These are phyloP conservation scores for Drosophila sturtevanti DNA, from an alignment of 1,140 invertebrate genomes.

Conservation along the genomic window DNA sequence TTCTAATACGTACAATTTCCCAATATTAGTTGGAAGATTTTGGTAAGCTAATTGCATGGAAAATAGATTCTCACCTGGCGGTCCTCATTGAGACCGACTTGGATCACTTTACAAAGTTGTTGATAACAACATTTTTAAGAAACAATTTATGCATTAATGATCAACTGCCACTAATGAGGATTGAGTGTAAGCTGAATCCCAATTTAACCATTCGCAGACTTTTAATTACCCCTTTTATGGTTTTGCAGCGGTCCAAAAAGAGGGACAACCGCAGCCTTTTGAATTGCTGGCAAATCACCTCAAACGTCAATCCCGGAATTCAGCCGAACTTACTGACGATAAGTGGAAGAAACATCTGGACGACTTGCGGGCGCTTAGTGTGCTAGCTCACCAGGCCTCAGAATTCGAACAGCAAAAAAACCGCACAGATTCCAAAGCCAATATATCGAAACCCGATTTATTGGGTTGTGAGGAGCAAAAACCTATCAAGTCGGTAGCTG, in stretches of 20 bases:
- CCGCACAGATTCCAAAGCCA: slow-evolving; percentile 63
- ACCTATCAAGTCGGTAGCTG: slow-evolving; percentile 50
- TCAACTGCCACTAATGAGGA: slow-evolving; percentile 85
- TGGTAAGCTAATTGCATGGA: slow-evolving; percentile 87
- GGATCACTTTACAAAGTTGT: slow-evolving; percentile 85
- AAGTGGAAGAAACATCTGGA: slow-evolving; percentile 78
- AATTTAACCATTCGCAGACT: slow-evolving; percentile 1
- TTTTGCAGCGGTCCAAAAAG: slow-evolving; percentile 84
- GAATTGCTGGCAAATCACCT: slow-evolving; percentile 72
- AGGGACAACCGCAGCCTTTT: slow-evolving; percentile 84
- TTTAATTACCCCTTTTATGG: neutral
- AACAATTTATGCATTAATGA: slow-evolving; percentile 86
- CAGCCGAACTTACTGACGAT: slow-evolving; percentile 43
- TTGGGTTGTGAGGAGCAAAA: slow-evolving; percentile 40
- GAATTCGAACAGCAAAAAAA: slow-evolving; percentile 75
- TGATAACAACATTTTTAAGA: slow-evolving; percentile 85
- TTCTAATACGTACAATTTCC: neutral
- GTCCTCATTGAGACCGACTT: slow-evolving; percentile 87
- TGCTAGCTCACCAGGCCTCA: slow-evolving; percentile 75
- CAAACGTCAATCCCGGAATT: slow-evolving; percentile 62
- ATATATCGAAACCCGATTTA: slow-evolving; percentile 59
- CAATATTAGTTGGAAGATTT: slow-evolving; percentile 86
- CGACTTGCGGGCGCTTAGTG: slow-evolving; percentile 65
- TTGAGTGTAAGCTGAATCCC: slow-evolving; percentile 85
- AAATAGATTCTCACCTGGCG: slow-evolving; percentile 85